These are phyloP conservation scores for Anorthoa munda DNA, from an alignment of 2,888 invertebrate genomes.

Conservation along the genomic window DNA sequence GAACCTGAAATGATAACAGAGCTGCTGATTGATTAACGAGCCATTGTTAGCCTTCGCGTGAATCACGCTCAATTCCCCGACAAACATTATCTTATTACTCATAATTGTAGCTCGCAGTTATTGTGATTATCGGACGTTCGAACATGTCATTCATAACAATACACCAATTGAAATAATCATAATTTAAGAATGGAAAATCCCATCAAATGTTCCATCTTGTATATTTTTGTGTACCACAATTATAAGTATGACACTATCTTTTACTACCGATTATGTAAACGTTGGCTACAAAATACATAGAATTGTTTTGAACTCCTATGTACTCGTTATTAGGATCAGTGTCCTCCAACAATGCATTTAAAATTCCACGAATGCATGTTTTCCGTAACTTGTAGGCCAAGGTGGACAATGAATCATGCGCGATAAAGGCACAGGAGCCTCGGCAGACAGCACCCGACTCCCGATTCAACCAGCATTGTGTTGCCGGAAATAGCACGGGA, in stretches of 20 bases:
- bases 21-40: constrained; percentile 65
- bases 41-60: constrained; percentile 71
- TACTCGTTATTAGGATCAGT: not conserved
- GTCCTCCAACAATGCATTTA: constrained; percentile 25
- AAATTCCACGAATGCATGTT: constrained; percentile 58
- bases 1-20: constrained; percentile 68
- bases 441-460: constrained; percentile 50
- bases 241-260: constrained; percentile 12
- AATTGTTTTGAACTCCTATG: not conserved
- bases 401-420: constrained; percentile 63
- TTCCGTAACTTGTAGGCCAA: constrained; percentile 62
- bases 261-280: constrained; percentile 32
- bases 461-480: constrained; percentile 61
- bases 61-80: constrained; percentile 77
- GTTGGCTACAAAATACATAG: constrained; percentile 1
- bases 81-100: constrained; percentile 78
- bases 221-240: not conserved
- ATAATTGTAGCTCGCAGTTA: constrained; percentile 72
- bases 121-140: constrained; percentile 65
- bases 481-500: constrained; percentile 72
- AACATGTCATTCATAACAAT: constrained; percentile 57
- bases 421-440: constrained; percentile 52
- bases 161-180: constrained; percentile 47
- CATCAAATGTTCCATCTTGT: constrained; percentile 13
- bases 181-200: constrained; percentile 39